Percentiles rank a stretch among this genome's conserved stretches.
Conservation (phyloP, 2,888 invertebrate species). For the Bombyx huttoni region DNA sequence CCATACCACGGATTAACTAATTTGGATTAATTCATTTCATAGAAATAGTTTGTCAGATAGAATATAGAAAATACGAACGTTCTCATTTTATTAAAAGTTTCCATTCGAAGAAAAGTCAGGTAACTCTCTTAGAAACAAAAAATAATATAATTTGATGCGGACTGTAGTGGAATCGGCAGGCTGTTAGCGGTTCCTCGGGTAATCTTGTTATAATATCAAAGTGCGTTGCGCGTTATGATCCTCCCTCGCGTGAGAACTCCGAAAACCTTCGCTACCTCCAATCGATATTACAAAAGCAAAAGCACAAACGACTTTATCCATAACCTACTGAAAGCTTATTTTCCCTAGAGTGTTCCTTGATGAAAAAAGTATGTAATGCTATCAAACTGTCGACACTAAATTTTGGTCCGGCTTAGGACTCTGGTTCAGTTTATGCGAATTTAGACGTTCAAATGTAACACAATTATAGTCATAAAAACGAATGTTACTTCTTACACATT, state of each 20-base stretch:
- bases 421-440: slow-evolving; percentile 5
- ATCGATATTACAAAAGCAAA: slow-evolving; percentile 49
- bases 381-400: slow-evolving; percentile 35
- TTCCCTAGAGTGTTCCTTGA: slow-evolving; percentile 31
- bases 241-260: slow-evolving; percentile 55
- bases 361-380: slow-evolving; percentile 37
- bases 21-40: too few relatives aligned
- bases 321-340: slow-evolving; percentile 37
- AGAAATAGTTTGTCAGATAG: too few relatives aligned
- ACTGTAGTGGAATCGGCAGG: slow-evolving; percentile 13
- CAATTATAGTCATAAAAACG: background rate
- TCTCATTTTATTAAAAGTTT: too few relatives aligned
- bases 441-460: background rate
- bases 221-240: slow-evolving; percentile 45
- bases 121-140: background rate
- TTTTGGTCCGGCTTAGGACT: slow-evolving; percentile 23
- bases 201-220: slow-evolving; percentile 54
- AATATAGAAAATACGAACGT: too few relatives aligned
- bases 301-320: slow-evolving; percentile 51
- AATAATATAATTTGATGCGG: slow-evolving; percentile 15
- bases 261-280: slow-evolving; percentile 44
- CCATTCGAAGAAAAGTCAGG: background rate
- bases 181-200: slow-evolving; percentile 34
- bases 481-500: too few relatives aligned
- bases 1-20: too few relatives aligned